Conservation (phyloP, 2,797 vertebrate genomes). For the Anabacerthia variegaticeps region DNA sequence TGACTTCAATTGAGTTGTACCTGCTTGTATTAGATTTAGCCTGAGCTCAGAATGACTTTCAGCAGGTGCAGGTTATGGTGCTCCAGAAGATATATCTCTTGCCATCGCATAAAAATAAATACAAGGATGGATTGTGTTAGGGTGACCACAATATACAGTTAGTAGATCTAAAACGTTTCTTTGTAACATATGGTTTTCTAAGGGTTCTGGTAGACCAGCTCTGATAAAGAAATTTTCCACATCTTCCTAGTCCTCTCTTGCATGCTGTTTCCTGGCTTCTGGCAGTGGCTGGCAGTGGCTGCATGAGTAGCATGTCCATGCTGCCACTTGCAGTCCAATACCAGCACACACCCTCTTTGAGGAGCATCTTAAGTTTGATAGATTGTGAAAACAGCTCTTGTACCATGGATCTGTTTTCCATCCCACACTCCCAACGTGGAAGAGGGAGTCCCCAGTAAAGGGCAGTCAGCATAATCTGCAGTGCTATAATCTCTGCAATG, state of each 20-base stretch:
- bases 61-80: not conserved
- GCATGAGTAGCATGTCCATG: not conserved
- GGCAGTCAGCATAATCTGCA: not conserved
- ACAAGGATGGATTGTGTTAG: rapidly evolving
- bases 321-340: not conserved
- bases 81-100: not conserved
- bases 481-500: not conserved
- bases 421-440: not conserved
- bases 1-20: not conserved
- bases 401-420: not conserved
- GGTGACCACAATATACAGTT: not conserved
- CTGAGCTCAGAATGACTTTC: not conserved
- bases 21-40: not conserved
- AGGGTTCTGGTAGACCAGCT: not conserved
- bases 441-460: not conserved
- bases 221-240: not conserved
- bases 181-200: not conserved
- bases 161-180: not conserved
- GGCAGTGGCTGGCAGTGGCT: not conserved
- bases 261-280: not conserved
- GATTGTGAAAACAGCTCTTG: not conserved
- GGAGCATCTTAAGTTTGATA: not conserved
- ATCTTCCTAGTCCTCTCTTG: not conserved
- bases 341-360: not conserved
- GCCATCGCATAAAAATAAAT: not conserved